These are phyloP conservation scores for Agriopis marginaria DNA, from an alignment of 2,888 invertebrate genomes.

Conservation along the genomic window DNA sequence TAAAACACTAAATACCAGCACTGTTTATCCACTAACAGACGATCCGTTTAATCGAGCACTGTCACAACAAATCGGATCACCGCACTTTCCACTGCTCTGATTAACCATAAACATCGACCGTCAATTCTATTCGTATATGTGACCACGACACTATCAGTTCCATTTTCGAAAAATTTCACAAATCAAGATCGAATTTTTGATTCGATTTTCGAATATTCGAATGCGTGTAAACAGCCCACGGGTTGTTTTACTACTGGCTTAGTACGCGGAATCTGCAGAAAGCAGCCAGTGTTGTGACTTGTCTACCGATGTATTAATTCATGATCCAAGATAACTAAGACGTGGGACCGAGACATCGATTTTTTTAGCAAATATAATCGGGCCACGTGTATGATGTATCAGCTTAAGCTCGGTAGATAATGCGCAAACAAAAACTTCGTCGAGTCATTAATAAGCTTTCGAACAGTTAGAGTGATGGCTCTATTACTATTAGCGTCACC, in stretches of 20 bases:
- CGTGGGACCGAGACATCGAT: slow-evolving; percentile 57
- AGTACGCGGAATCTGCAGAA: slow-evolving; percentile 56
- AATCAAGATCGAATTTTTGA: slow-evolving; percentile 16
- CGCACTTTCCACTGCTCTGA: slow-evolving; percentile 54
- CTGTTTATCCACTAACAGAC: slow-evolving; percentile 47
- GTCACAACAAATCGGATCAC: slow-evolving; percentile 37
- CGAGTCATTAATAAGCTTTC: slow-evolving; percentile 41
- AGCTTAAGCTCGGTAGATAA: slow-evolving; percentile 32
- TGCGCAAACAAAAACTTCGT: slow-evolving; percentile 32
- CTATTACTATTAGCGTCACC: slow-evolving; percentile 41
- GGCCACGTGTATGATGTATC: slow-evolving; percentile 51
- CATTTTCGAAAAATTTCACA: slow-evolving; percentile 51
- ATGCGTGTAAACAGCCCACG: slow-evolving; percentile 72
- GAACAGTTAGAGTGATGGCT: slow-evolving; percentile 37
- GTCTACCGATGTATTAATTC: slow-evolving; percentile 65
- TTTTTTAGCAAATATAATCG: slow-evolving; percentile 54
- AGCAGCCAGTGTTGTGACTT: slow-evolving; percentile 55
- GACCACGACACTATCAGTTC: slow-evolving; percentile 45
- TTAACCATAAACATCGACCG: slow-evolving; percentile 56
- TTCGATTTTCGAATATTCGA: slow-evolving; percentile 57
- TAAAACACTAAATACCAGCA: slow-evolving; percentile 51
- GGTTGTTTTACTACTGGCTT: slow-evolving; percentile 72
- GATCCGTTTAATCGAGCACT: slow-evolving; percentile 49
- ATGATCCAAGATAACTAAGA: slow-evolving; percentile 68
- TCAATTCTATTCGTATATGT: slow-evolving; percentile 37